phyloP scores from a whole-genome alignment of 2,888 invertebrate genomes.

The Andrena fulva region DNA sequence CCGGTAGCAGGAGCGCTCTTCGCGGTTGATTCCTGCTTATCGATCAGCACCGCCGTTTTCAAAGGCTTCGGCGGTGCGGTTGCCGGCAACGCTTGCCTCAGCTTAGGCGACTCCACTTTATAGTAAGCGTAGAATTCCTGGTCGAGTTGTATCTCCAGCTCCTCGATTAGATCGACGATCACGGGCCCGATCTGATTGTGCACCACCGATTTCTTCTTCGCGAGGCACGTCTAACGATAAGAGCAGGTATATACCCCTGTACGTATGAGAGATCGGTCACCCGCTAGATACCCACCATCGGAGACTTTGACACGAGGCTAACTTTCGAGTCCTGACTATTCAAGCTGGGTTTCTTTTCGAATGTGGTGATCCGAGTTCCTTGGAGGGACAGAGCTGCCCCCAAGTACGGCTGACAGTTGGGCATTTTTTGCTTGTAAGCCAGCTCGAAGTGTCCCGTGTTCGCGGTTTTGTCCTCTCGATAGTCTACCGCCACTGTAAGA shows the following conservation, averaged over 20 bases:
- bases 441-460: slow-evolving; percentile 93
- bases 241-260: neutral
- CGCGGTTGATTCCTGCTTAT: slow-evolving; percentile 52
- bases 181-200: slow-evolving; percentile 88
- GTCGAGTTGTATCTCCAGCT: slow-evolving; percentile 86
- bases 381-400: slow-evolving; percentile 90
- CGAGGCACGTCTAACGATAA: slow-evolving; percentile 69
- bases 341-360: slow-evolving; percentile 81
- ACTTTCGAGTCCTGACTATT: slow-evolving; percentile 84
- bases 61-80: slow-evolving; percentile 67
- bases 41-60: slow-evolving; percentile 32
- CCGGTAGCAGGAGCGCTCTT: slow-evolving; percentile 61
- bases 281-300: slow-evolving; percentile 66
- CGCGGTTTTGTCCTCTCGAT: slow-evolving; percentile 89
- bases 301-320: slow-evolving; percentile 75
- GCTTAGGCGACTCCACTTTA: slow-evolving; percentile 74
- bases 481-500: slow-evolving; percentile 91
- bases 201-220: slow-evolving; percentile 76
- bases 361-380: slow-evolving; percentile 87
- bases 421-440: slow-evolving; percentile 91
- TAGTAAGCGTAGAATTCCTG: slow-evolving; percentile 80
- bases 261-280: neutral
- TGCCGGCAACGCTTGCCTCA: slow-evolving; percentile 64
- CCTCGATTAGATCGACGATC: slow-evolving; percentile 89
- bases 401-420: slow-evolving; percentile 92